Base-by-base conservation (phyloP, 1,140 invertebrate species). In the Lysiphlebus fabarum region DNA sequence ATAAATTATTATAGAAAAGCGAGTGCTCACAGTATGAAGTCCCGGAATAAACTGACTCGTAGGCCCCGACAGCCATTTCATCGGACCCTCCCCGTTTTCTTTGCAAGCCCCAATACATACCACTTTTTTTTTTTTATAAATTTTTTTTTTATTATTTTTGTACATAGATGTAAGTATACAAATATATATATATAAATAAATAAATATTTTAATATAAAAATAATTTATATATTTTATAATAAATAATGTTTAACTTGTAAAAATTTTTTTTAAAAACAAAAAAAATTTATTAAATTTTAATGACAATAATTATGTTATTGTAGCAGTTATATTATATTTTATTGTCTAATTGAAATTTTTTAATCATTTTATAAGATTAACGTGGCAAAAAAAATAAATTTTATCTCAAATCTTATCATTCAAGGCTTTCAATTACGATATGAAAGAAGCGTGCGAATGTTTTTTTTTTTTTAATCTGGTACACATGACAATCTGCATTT, bases 41-140 rank as follows among this genome's bases (percentile, higher is more conserved):
- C 70, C 70, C 70, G 72, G 71, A 67, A 66, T 68, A 65, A 73
- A 76, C 74, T 76, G 74, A 74, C 69, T 72, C 67, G 67, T 59
- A 65, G 49, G 60, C 67, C 71, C 70, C 65, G 66, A 60, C 71
- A 67, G 70, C 72, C 73, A 75, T 74, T 75, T 72, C 65, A 63
- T 64, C 64, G 62, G 69, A 67, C 66, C 70, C 74, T 71, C 69
- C 67, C 68, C 70, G 70, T 70, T 50, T 42, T 60, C 61, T 58
- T 68, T 64, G 58, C 63, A 68, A 61, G 69, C 72, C 67, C 70
- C 70, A 62, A 17, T 26, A 43, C 36, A 41, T 61, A 47, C 65
- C 63, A 59, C 68, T 67, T 59, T 64, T 68, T 72, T 69, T 68
- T 36, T 41, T 10, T 44, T 54, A 33, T n/a, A 45, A 5, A 45